These are phyloP conservation scores for Rhea americana DNA, from an alignment of 2,113 vertebrate genomes.

Conservation along the genomic window DNA sequence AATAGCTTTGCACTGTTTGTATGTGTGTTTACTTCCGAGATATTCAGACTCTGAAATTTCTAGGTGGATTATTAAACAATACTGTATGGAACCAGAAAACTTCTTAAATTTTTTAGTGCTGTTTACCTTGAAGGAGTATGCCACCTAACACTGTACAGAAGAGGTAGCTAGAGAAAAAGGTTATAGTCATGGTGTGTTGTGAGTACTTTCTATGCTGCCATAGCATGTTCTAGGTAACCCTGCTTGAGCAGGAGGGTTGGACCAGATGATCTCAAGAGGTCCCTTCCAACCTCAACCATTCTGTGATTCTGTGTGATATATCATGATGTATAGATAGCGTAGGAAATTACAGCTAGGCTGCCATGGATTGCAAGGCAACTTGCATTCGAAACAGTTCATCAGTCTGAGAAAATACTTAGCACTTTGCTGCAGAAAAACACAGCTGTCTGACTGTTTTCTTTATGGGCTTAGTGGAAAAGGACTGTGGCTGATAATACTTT, in stretches of 20 bases:
- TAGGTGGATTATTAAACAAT: neutral
- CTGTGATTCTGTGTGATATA: neutral
- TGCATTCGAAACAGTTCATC: slow-evolving; percentile 1
- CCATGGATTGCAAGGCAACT: neutral
- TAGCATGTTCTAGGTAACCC: neutral
- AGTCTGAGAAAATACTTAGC: slow-evolving; percentile 38
- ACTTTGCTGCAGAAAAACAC: neutral
- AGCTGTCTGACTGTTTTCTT: neutral
- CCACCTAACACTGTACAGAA: neutral
- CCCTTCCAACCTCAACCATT: no score
- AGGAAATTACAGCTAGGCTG: neutral
- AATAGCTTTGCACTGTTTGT: neutral
- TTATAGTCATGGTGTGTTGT: neutral
- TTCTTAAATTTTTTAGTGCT: neutral
- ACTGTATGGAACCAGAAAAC: neutral
- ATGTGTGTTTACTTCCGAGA: neutral
- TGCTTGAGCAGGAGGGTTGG: no score
- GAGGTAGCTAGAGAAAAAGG: neutral
- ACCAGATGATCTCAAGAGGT: no score
- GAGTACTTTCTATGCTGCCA: neutral
- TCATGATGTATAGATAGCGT: neutral
- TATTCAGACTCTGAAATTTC: neutral
- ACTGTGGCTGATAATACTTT: neutral
- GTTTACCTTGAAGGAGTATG: neutral
- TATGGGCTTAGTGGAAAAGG: neutral